Base-by-base conservation (phyloP, 2,888 invertebrate species). In the Drosophila anomalata region DNA sequence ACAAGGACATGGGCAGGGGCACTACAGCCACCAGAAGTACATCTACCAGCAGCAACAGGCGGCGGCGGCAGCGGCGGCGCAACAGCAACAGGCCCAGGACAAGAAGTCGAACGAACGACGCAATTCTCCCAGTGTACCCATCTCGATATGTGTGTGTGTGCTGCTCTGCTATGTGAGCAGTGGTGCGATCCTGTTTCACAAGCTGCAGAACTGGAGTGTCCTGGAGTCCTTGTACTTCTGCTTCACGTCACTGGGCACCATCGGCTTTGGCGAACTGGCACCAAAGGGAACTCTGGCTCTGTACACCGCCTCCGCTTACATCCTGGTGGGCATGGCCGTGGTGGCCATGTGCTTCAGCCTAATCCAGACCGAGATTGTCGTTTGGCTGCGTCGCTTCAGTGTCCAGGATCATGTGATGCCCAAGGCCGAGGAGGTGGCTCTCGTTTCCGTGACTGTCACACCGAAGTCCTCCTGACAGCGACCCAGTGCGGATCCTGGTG, bases 191-290 rank as follows among this genome's bases (percentile, higher is more conserved):
- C 93, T 99, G 76, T 99, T 99, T 92, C 95, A 96, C 70, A 94
- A 96, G 57, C 95, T 98, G 90, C 99, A 99, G 91, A 94, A 95
- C 78, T 99, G 99, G 99, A 95, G 95, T 68, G 94, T 97, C 42
- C 93, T 98, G 56, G 98, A 98, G 89, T 97, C 98, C 33, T 93
- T 95, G 70, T 96, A 95, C 90, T 96, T 96, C 90, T 96, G 96
- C 82, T 96, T 96, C 91, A 95, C 96, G 17, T 95, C 94, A 69
- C 92, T 95, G 72, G 96, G 96, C 24, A 97, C 96, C 11, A 96
- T 97, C 77, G 96, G 97, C 1, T 96, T 97, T 87, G 97, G 97
- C 0, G 95, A 96, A 87, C 91, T 96, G 75, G 93, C 95, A 59
- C 97, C 97, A 0, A 91, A 91, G 33, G 92, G 93, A 76, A 95